Evolutionary conservation across 1,140 invertebrate genomes (phyloP).

Genomic region (Dreissena rostriformis): DNA sequence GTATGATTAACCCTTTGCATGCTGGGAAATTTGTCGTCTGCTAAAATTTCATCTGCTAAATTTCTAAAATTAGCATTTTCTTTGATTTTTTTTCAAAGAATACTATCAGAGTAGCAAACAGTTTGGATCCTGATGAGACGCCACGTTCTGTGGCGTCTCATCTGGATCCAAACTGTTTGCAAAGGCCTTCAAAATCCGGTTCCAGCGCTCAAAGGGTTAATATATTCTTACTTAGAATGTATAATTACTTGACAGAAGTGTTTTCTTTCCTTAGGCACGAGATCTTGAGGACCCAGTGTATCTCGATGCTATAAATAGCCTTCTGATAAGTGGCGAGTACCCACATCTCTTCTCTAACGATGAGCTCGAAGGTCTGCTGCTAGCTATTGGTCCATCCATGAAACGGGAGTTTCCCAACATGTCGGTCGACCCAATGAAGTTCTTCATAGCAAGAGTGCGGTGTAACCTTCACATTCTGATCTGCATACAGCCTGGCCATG

Average conservation of each 20-base stretch:
- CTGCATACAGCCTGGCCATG: constrained; percentile 77
- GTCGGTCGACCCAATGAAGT: constrained; percentile 79
- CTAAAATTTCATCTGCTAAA: no score
- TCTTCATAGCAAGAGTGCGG: constrained; percentile 79
- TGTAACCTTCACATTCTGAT: constrained; percentile 80
- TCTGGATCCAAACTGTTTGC: no score
- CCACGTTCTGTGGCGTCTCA: no score
- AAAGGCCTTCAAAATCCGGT: no score
- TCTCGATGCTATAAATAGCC: constrained; percentile 80
- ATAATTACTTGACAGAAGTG: not conserved
- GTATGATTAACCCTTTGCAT: no score
- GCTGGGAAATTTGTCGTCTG: no score
- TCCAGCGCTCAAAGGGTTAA: no score
- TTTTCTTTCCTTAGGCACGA: constrained; percentile 66
- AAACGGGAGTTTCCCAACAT: constrained; percentile 79
- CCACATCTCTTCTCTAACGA: constrained; percentile 81
- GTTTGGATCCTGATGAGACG: no score
- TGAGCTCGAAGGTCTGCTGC: constrained; percentile 80
- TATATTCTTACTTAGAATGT: no score
- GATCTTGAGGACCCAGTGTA: constrained; percentile 77
- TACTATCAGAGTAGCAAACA: no score
- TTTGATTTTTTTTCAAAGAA: no score
- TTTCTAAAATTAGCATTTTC: no score
- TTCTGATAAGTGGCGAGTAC: constrained; percentile 80
- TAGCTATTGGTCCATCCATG: constrained; percentile 79